phyloP scores from a whole-genome alignment of 2,113 vertebrate genomes.

The Choloepus hoffmanni region DNA sequence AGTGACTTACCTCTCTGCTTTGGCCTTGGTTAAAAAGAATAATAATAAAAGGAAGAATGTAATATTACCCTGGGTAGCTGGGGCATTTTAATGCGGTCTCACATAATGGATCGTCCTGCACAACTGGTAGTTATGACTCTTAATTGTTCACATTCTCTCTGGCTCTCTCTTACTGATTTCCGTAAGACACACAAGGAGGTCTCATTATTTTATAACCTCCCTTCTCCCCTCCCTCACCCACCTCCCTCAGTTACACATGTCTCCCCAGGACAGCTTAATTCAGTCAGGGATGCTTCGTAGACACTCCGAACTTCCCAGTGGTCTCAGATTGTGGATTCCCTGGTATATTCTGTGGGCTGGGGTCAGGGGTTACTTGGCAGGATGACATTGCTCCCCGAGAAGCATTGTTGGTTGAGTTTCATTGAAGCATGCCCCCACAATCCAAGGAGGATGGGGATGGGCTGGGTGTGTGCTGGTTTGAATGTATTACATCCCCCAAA shows the following conservation, averaged over 20 bases:
- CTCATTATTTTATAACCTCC: not conserved
- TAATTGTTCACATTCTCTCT: not conserved
- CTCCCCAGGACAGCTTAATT: not conserved
- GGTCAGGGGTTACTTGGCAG: too few species aligned
- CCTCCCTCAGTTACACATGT: not conserved
- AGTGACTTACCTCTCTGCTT: not conserved
- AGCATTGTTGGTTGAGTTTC: not conserved
- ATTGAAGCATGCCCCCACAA: not conserved
- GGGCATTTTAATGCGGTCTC: not conserved
- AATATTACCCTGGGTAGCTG: too few species aligned
- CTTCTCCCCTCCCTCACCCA: too few species aligned
- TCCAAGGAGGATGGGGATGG: not conserved
- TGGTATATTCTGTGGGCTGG: not conserved
- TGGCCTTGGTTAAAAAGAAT: not conserved
- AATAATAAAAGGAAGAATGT: not conserved
- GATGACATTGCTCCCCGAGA: not conserved
- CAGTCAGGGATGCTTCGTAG: not conserved
- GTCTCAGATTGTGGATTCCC: not conserved
- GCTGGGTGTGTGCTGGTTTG: too few species aligned
- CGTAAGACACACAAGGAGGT: too few species aligned
- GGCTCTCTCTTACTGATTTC: not conserved
- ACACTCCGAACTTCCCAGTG: accelerated
- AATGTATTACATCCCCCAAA: too few species aligned
- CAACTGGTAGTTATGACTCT: not conserved
- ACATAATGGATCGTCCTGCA: not conserved